Evolutionary conservation across 2,113 vertebrate genomes (phyloP).

Genomic region (Rhabdornis inornatus): DNA sequence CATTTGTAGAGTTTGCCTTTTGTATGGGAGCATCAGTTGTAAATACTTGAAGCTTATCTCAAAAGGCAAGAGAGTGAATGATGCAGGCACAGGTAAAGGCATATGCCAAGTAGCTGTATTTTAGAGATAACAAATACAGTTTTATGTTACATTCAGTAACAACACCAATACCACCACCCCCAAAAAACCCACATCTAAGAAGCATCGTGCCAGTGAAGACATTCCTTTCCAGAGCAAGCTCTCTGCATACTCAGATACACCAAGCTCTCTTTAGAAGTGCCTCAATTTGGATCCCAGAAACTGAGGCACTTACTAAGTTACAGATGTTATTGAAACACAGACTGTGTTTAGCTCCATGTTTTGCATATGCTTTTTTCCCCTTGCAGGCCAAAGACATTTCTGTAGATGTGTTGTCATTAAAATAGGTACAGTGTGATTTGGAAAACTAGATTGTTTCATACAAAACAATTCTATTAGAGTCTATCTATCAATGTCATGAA

Average conservation of each 20-base stretch:
- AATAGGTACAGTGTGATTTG: not conserved
- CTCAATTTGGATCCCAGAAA: not conserved
- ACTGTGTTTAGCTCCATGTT: not conserved
- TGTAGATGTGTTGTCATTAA: not conserved
- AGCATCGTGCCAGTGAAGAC: not conserved
- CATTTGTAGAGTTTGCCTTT: not conserved
- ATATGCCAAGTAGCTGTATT: not conserved
- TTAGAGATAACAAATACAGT: not conserved
- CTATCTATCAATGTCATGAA: not conserved
- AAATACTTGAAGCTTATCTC: conserved; percentile 4
- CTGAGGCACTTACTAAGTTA: not conserved
- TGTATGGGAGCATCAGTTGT: not conserved
- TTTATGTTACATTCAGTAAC: not conserved
- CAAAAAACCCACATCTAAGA: not conserved
- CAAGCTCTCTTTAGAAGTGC: not conserved
- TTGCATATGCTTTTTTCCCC: not conserved
- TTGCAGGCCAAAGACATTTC: not conserved
- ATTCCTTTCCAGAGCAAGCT: not conserved
- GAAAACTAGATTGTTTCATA: conserved; percentile 20
- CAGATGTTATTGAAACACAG: not conserved
- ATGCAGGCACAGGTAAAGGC: not conserved
- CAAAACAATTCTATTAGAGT: conserved; percentile 4
- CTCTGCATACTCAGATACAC: not conserved
- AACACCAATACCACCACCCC: not conserved
- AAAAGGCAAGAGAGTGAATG: not conserved